Conservation (phyloP, 2,888 invertebrate genomes). For the Torymus aiolomorphi region DNA sequence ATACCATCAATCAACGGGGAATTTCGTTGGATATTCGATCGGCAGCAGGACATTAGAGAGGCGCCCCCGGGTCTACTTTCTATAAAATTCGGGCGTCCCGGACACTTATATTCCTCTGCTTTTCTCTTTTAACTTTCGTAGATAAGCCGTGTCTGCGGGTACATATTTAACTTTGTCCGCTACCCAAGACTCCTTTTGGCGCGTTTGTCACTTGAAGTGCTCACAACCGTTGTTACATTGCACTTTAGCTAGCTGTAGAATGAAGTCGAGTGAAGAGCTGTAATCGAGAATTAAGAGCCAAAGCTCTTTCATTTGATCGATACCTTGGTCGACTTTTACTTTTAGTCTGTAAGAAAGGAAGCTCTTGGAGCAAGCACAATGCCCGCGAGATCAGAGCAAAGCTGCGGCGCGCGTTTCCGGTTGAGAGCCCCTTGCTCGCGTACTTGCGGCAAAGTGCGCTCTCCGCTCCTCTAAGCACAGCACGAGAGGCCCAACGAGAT, state of each 20-base stretch:
- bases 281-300: too few species aligned
- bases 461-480: conserved; percentile 20
- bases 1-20: conserved; percentile 16
- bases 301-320: too few species aligned
- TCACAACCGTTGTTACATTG: too few species aligned
- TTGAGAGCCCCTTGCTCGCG: conserved; percentile 36
- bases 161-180: neutral
- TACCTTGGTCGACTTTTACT: too few species aligned
- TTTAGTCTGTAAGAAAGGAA: too few species aligned
- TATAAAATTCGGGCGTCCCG: conserved; percentile 39
- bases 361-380: neutral
- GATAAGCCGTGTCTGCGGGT: conserved; percentile 2
- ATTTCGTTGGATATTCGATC: conserved; percentile 22
- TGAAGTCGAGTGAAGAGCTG: too few species aligned
- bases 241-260: too few species aligned
- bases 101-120: conserved; percentile 27
- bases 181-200: too few species aligned
- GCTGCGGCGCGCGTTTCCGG: conserved; percentile 32
- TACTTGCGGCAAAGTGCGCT: conserved; percentile 9
- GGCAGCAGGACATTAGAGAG: conserved; percentile 26
- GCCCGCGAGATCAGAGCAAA: conserved; percentile 8
- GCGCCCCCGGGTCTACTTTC: conserved; percentile 47
- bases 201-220: too few species aligned
- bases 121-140: conserved; percentile 50
- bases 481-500: conserved; percentile 7